Evolutionary conservation across 1,140 invertebrate genomes (phyloP), one percentile per base, ranked within the genome.

Genomic region (Cotesia glomerata): DNA sequence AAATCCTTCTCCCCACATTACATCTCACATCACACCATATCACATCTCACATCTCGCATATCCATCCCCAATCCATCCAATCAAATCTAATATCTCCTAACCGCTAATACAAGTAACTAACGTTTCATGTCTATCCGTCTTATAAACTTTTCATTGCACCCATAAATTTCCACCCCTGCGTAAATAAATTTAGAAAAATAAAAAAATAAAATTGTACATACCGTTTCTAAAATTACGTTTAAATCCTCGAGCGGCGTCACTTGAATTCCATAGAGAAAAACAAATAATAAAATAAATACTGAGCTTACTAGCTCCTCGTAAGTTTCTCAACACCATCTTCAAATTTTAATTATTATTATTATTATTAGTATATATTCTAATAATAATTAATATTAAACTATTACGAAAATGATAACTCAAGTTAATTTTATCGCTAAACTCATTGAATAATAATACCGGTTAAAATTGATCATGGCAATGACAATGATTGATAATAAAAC

Each of bases 171-270:
- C 11, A 45, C 39, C 39, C 39, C 39, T 45, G 8, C 7, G 11
- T 45, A 45, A 7, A 45, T 45, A 45, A 45, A 58, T 9, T 16
- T 18, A 26, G 32, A 18, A 26, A 26, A 26, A 18, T 16, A 8
- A 26, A 18, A 18, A 18, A 58, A 26, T 26, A 18, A 9, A 26
- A 18, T 18, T 16, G 26, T n/a, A 76, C 78, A 82, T 58, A 80
- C 83, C 80, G 65, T 82, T 78, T 56, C 77, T 83, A 61, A 73
- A 75, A 63, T 70, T 80, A 49, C 80, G 81, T 16, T 82, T 78
- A 77, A 81, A 83, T 77, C 80, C 79, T 56, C 79, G 81, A 64
- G 68, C 76, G 14, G 78, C 82, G 70, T 77, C 76, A 61, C 74
- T 77, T 62, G 75, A 74, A 65, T 76, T 72, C 78, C 77, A 80